These are phyloP conservation scores for Leptopilina drosophilae DNA, from an alignment of 2,888 invertebrate genomes.

Conservation along the genomic window DNA sequence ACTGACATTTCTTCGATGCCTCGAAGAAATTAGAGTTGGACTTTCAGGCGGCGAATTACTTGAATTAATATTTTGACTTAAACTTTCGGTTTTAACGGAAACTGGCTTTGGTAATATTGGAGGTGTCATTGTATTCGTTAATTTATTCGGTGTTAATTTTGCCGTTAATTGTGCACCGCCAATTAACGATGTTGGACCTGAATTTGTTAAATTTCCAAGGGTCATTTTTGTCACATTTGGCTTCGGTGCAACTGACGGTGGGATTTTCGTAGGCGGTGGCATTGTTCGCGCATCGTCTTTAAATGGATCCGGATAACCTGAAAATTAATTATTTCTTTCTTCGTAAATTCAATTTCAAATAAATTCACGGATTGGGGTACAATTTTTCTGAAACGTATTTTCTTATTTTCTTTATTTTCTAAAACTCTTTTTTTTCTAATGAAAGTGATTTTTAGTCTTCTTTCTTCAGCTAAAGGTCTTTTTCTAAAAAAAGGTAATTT, in stretches of 20 bases:
- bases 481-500: no score
- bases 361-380: no score
- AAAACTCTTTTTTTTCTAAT: no score
- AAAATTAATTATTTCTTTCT: constrained; percentile 21
- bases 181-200: constrained; percentile 71
- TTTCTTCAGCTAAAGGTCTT: no score
- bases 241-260: constrained; percentile 73
- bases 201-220: constrained; percentile 67
- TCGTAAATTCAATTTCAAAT: background rate
- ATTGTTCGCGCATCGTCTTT: constrained; percentile 78
- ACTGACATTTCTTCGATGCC: constrained; percentile 89
- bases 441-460: no score
- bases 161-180: constrained; percentile 55
- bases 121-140: constrained; percentile 59
- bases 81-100: constrained; percentile 71
- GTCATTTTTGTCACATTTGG: constrained; percentile 66
- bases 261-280: constrained; percentile 72
- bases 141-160: constrained; percentile 57
- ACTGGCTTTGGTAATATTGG: constrained; percentile 70
- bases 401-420: no score
- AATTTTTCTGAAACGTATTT: no score
- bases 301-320: constrained; percentile 85
- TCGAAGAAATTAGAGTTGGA: constrained; percentile 74
- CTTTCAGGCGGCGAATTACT: constrained; percentile 74
- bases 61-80: constrained; percentile 74